Evolutionary conservation across 2,888 invertebrate species (phyloP).

Genomic region (Ophion slaviceki): DNA sequence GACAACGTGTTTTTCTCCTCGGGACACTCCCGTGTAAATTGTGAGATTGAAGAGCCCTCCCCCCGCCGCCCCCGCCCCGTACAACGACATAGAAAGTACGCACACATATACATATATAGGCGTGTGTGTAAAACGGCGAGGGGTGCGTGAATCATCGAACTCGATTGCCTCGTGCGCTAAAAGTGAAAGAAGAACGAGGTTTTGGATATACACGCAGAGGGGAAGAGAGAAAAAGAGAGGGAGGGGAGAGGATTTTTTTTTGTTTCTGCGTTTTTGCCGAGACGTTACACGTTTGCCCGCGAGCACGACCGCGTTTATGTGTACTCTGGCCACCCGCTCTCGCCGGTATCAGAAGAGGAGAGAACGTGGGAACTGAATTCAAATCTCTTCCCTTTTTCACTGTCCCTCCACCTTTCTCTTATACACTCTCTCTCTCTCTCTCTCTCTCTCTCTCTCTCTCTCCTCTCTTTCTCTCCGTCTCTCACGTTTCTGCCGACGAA

Average conservation of each 20-base stretch:
- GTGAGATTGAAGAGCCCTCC: slow-evolving; percentile 31
- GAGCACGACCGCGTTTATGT: slow-evolving; percentile 40
- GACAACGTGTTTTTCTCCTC: slow-evolving; percentile 20
- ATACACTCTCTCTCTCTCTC: slow-evolving; percentile 27
- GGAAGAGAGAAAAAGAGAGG: slow-evolving; percentile 52
- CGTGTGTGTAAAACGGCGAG: slow-evolving; percentile 33
- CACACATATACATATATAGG: background rate
- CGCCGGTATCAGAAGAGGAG: slow-evolving; percentile 51
- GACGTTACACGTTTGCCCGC: slow-evolving; percentile 48
- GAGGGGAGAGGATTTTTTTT: slow-evolving; percentile 30
- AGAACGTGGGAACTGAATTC: slow-evolving; percentile 72
- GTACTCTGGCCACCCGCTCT: slow-evolving; percentile 23
- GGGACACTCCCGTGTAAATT: slow-evolving; percentile 22
- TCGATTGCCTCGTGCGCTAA: slow-evolving; percentile 55
- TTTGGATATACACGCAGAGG: background rate
- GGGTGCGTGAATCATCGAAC: slow-evolving; percentile 51
- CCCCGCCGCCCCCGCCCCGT: background rate
- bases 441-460: slow-evolving; percentile 14
- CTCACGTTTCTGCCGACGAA: slow-evolving; percentile 7
- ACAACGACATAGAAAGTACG: slow-evolving; percentile 1
- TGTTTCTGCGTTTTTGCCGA: slow-evolving; percentile 11
- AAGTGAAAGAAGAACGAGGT: slow-evolving; percentile 68
- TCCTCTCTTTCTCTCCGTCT: background rate
- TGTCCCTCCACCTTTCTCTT: slow-evolving; percentile 23
- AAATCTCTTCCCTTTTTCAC: slow-evolving; percentile 56